phyloP scores from a whole-genome alignment of 1,140 invertebrate genomes.

The Aphaenogaster rudis region DNA sequence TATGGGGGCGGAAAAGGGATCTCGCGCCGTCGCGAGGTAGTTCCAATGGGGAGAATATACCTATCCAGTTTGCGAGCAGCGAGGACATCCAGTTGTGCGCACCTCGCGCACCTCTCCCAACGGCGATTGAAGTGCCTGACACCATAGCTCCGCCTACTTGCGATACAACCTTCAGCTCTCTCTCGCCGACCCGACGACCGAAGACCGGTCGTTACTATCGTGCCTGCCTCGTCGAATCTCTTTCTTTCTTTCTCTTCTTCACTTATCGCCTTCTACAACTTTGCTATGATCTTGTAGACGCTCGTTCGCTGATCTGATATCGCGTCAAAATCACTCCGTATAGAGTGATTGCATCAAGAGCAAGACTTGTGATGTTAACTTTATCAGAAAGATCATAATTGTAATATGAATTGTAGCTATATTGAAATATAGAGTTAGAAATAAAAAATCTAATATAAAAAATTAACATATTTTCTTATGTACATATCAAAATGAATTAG shows the following conservation, averaged over 20 bases:
- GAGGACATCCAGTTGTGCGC: constrained; percentile 63
- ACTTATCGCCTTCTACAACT: not conserved
- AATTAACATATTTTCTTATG: not conserved
- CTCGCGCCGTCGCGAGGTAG: constrained; percentile 80
- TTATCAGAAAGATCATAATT: not conserved
- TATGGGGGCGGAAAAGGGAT: constrained; percentile 1
- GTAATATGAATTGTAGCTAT: not conserved
- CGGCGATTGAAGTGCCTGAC: constrained; percentile 73
- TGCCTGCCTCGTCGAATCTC: constrained; percentile 1
- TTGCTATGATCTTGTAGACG: constrained; percentile 4
- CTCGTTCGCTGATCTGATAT: not conserved
- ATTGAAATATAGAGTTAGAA: not conserved
- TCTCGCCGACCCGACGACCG: constrained; percentile 48
- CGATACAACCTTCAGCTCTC: constrained; percentile 75
- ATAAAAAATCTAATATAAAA: not conserved
- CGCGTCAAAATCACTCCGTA: constrained; percentile 52
- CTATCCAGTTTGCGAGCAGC: constrained; percentile 78
- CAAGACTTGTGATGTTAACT: not conserved
- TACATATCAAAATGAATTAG: not conserved
- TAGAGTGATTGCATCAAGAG: not conserved
- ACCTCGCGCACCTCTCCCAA: constrained; percentile 78
- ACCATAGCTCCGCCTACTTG: constrained; percentile 79
- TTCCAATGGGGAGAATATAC: constrained; percentile 70
- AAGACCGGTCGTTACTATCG: constrained; percentile 68
- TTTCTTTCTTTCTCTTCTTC: not conserved